These are phyloP conservation scores for Microctonus hyperodae DNA, from an alignment of 2,888 invertebrate genomes.

Conservation along the genomic window DNA sequence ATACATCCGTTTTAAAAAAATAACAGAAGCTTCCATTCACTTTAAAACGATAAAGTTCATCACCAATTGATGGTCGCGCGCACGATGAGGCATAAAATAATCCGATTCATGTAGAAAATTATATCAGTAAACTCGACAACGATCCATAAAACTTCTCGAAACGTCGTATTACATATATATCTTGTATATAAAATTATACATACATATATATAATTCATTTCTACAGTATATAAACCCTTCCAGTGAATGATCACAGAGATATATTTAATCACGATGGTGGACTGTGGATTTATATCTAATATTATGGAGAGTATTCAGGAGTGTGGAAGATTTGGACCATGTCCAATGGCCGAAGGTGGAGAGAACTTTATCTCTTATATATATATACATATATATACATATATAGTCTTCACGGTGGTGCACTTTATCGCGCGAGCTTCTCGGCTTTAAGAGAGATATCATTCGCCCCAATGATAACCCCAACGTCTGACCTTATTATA, in stretches of 20 bases:
- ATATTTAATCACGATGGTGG: constrained; percentile 11
- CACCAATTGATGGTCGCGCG: neutral
- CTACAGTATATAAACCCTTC: neutral
- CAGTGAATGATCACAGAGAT: constrained; percentile 10
- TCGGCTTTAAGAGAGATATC: constrained; percentile 34
- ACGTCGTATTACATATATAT: neutral
- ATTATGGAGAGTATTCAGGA: constrained; percentile 26
- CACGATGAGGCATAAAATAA: constrained; percentile 20
- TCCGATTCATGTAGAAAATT: constrained; percentile 23
- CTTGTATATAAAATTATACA: too few species aligned
- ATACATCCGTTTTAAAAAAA: neutral
- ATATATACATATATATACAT: constrained; percentile 9
- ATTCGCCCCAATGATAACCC: constrained; percentile 53
- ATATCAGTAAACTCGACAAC: constrained; percentile 11
- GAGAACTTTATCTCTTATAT: constrained; percentile 14
- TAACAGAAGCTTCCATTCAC: constrained; percentile 27
- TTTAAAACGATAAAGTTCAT: constrained; percentile 8
- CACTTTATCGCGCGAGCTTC: constrained; percentile 33
- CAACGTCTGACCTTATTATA: constrained; percentile 59
- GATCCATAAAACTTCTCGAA: constrained; percentile 5
- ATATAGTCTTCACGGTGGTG: constrained; percentile 27
- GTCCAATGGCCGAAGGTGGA: constrained; percentile 20
- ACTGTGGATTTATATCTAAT: neutral
- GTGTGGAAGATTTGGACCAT: constrained; percentile 33
- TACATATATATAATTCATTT: neutral